Percentiles rank a stretch among this genome's conserved stretches.
Evolutionary conservation across 1,140 invertebrate genomes (phyloP).

Genomic region (Listronotus oregonensis): DNA sequence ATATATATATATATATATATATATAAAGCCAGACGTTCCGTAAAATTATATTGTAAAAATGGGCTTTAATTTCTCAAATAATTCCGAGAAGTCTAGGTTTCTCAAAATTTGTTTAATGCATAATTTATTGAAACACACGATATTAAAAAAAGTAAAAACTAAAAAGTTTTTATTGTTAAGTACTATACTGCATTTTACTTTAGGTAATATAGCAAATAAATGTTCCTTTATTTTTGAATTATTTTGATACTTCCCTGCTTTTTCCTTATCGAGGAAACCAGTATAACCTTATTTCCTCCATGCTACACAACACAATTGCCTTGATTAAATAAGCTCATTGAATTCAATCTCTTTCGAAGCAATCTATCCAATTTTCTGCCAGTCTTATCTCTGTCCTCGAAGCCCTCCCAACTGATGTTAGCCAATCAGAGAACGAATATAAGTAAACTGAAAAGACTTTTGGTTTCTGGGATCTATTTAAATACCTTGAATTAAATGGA

Average conservation of each 20-base stretch:
- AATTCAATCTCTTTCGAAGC: conserved; percentile 49
- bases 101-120: too few relatives aligned
- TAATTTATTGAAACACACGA: too few relatives aligned
- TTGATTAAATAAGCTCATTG: conserved; percentile 53
- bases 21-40: too few relatives aligned
- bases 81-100: too few relatives aligned
- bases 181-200: too few relatives aligned
- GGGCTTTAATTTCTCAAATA: too few relatives aligned
- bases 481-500: conserved; percentile 2
- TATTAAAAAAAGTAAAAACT: too few relatives aligned
- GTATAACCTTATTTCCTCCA: neutral
- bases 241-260: neutral
- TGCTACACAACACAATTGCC: conserved; percentile 43
- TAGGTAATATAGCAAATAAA: too few relatives aligned
- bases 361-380: conserved; percentile 53
- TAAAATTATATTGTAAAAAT: too few relatives aligned
- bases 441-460: conserved; percentile 44
- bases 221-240: too few relatives aligned
- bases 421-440: conserved; percentile 44
- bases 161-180: too few relatives aligned
- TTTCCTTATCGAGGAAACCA: conserved; percentile 1
- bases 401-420: conserved; percentile 49
- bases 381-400: conserved; percentile 48
- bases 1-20: too few relatives aligned
- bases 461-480: conserved; percentile 7